Evolutionary conservation across 2,888 invertebrate species (phyloP).

Genomic region (Epistrophella euchroma): DNA sequence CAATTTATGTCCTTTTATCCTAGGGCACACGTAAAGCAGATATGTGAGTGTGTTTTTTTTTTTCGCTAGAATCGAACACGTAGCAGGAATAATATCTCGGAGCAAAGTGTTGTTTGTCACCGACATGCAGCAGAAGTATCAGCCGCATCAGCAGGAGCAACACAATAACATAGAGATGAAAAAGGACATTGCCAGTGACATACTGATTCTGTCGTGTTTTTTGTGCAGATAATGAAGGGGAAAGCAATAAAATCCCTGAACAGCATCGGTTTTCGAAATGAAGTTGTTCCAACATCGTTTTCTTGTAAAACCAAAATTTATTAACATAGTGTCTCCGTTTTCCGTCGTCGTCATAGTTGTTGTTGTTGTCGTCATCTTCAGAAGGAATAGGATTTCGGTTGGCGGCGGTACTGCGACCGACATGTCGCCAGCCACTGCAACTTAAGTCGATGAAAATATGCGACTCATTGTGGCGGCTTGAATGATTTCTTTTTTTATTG

Average conservation of each 20-base stretch:
- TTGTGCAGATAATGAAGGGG: constrained; percentile 66
- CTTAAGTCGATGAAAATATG: constrained; percentile 12
- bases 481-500: constrained; percentile 68
- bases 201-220: constrained; percentile 70
- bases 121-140: constrained; percentile 21
- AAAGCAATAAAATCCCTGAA: constrained; percentile 66
- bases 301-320: constrained; percentile 66
- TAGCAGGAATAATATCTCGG: constrained; percentile 65
- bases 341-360: background rate
- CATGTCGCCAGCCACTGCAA: background rate
- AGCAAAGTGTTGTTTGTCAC: constrained; percentile 50
- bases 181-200: constrained; percentile 71
- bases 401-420: background rate
- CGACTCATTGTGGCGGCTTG: constrained; percentile 45
- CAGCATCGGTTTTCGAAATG: constrained; percentile 45
- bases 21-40: constrained; percentile 29
- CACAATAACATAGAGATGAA: constrained; percentile 31
- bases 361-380: background rate
- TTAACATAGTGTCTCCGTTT: constrained; percentile 30
- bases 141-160: constrained; percentile 1
- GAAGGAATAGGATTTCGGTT: background rate
- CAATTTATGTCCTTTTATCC: constrained; percentile 69
- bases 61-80: constrained; percentile 61
- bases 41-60: constrained; percentile 33
- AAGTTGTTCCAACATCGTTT: constrained; percentile 67